Base-by-base conservation (phyloP, 2,113 vertebrate species). In the Casuarius casuarius region DNA sequence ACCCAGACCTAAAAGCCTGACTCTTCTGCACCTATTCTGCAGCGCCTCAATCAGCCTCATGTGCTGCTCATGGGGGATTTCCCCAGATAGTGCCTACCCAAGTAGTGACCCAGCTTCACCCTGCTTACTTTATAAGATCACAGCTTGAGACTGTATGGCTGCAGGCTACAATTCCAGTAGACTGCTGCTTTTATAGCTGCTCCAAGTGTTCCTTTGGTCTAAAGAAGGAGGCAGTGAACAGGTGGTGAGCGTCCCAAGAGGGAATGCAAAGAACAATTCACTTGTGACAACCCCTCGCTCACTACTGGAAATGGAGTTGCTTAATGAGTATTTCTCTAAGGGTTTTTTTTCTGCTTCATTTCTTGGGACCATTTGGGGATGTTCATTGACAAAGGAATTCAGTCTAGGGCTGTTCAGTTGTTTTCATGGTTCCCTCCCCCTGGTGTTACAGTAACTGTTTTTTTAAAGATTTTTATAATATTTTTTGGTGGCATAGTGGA, bases 261-360 rank as follows among this genome's bases (percentile, higher is more conserved):
- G 4, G 25, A 79, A 38, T 12, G 15, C 12, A 38, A 59, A 67
- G 72, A 94, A 75, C 66, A 89, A 74, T 56, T 87, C 9, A 1
- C 38, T 85, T 72, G 72, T 17, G 10, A 75, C 76, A 85, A 65
- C 66, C 58, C 31, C 67, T 95, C 40, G 1, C 40, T 90, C 0
- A 3, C 44, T 86, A 10, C 28, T 94, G 89, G 71, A 94, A 95
- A 90, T 94, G 59, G 82, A 90, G 82, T 66, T 85, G 92, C 49
- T 92, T 96, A 90, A 92, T 89, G 88, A 95, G 85, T 61, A 31
- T 95, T 89, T 17, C n/a, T 8, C 71, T 68, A 74, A 92, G 85
- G 56, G 25, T 13, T 83, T 97, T 80, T 96, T 96, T 94, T 90
- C 87, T 87, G 84, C 92, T 93, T 97, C 79, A 66, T 94, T 97